Conservation (phyloP, 1,140 invertebrate species). For the Sycophila sp. region DNA sequence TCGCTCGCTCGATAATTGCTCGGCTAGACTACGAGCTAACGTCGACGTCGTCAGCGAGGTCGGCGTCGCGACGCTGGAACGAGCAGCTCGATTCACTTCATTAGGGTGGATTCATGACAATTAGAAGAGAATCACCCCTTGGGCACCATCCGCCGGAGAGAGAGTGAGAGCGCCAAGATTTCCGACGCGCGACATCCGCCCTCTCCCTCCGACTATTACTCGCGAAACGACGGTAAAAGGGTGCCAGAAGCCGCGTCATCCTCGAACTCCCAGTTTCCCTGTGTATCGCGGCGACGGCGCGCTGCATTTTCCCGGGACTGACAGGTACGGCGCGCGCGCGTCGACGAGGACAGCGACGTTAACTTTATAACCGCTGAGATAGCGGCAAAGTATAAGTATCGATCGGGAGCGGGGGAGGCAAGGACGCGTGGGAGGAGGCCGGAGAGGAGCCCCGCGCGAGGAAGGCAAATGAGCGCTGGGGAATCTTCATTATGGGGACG, state of each 20-base stretch:
- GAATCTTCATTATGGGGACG: conserved; percentile 31
- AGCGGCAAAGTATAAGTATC: conserved; percentile 4
- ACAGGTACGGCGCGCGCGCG: neutral
- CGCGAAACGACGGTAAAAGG: conserved; percentile 27
- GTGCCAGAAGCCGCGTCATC: neutral
- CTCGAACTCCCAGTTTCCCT: neutral
- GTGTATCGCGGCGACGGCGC: neutral
- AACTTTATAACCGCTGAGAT: conserved; percentile 18
- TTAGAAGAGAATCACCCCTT: conserved; percentile 18
- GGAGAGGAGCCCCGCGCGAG: conserved; percentile 17
- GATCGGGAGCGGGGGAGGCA: neutral
- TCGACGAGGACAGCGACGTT: neutral
- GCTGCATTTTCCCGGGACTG: conserved; percentile 14
- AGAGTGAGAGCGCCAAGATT: neutral
- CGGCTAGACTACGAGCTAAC: conserved; percentile 18
- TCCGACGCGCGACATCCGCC: conserved; percentile 37
- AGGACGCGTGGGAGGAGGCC: neutral
- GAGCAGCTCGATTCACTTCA: conserved; percentile 45
- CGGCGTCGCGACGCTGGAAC: conserved; percentile 37
- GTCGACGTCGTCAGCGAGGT: neutral
- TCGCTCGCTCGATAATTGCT: conserved; percentile 13
- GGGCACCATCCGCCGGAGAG: neutral
- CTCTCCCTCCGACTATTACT: conserved; percentile 43
- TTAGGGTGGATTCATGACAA: conserved; percentile 46
- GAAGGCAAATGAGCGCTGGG: conserved; percentile 27